Evolutionary conservation across 64 coral and sea anemone genomes (phyloP).

Genomic region (Acropora yongei): DNA sequence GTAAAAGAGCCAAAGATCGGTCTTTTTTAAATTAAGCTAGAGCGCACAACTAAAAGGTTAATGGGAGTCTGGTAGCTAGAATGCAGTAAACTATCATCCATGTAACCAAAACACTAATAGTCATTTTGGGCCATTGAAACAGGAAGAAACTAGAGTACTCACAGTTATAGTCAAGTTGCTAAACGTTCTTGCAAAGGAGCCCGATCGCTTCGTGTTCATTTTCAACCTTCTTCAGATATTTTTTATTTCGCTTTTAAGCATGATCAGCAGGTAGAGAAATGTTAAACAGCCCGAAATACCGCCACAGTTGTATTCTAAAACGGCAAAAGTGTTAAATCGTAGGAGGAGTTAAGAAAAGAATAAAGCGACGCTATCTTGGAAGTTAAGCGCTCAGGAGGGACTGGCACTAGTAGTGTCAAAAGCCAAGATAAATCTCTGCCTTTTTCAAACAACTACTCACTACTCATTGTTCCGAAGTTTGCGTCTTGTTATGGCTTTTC

Average conservation of each 20-base stretch:
- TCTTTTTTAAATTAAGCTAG: not conserved
- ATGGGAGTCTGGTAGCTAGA: not conserved
- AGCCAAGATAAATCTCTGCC: no score
- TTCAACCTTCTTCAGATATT: not conserved
- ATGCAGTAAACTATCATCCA: not conserved
- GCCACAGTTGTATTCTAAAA: not conserved
- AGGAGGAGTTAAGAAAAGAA: not conserved
- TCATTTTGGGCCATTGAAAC: slow-evolving; percentile 1
- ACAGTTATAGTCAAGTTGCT: not conserved
- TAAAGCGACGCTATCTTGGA: not conserved
- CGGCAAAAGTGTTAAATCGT: not conserved
- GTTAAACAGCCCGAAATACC: not conserved
- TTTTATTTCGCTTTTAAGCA: not conserved
- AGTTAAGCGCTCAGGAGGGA: not conserved
- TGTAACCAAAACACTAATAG: not conserved
- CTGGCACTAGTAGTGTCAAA: not conserved
- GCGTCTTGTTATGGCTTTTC: no score
- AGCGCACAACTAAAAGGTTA: not conserved
- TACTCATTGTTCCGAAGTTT: no score
- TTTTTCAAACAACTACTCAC: no score
- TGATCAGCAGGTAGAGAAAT: not conserved
- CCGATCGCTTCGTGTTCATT: not conserved
- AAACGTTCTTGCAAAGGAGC: not conserved
- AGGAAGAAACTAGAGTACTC: not conserved
- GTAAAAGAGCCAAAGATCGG: not conserved